phyloP scores from a whole-genome alignment of 2,888 invertebrate species.

The Thereva unica region DNA sequence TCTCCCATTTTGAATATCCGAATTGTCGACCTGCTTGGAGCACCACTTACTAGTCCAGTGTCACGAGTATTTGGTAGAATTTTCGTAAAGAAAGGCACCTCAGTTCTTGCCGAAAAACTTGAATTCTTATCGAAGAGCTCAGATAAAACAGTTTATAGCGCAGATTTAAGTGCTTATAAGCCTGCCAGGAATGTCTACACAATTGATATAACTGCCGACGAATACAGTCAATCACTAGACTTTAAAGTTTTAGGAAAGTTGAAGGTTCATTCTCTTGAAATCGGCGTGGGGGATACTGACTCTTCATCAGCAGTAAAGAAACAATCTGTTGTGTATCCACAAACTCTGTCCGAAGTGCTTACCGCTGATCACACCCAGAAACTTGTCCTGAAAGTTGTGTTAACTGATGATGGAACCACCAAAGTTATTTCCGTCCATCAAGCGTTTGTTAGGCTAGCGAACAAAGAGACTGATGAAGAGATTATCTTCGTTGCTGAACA shows the following conservation, averaged over 20 bases:
- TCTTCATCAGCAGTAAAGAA: slow-evolving; percentile 82
- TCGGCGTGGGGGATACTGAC: slow-evolving; percentile 89
- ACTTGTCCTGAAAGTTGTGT: slow-evolving; percentile 77
- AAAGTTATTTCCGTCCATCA: slow-evolving; percentile 80
- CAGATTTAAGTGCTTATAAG: slow-evolving; percentile 77
- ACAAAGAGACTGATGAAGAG: slow-evolving; percentile 72
- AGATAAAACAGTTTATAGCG: slow-evolving; percentile 71
- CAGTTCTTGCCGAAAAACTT: slow-evolving; percentile 63
- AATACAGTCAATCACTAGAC: slow-evolving; percentile 64
- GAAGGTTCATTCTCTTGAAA: slow-evolving; percentile 75
- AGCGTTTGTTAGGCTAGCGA: slow-evolving; percentile 80
- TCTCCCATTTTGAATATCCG: slow-evolving; percentile 74
- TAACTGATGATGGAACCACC: slow-evolving; percentile 71
- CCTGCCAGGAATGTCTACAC: slow-evolving; percentile 85
- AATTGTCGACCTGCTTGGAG: slow-evolving; percentile 76
- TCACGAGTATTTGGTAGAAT: slow-evolving; percentile 51
- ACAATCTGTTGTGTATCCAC: slow-evolving; percentile 72
- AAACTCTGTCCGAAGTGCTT: slow-evolving; percentile 69
- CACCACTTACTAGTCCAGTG: slow-evolving; percentile 61
- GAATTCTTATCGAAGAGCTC: slow-evolving; percentile 71
- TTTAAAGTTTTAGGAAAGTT: slow-evolving; percentile 78
- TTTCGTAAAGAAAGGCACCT: slow-evolving; percentile 61
- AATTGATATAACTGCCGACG: slow-evolving; percentile 73
- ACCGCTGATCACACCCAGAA: slow-evolving; percentile 91
- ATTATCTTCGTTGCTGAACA: slow-evolving; percentile 93